Percentiles rank a stretch among this genome's conserved stretches.
These are phyloP conservation scores for Conchocele bisecta DNA, from an alignment of 2,888 invertebrate genomes.

Conservation along the genomic window DNA sequence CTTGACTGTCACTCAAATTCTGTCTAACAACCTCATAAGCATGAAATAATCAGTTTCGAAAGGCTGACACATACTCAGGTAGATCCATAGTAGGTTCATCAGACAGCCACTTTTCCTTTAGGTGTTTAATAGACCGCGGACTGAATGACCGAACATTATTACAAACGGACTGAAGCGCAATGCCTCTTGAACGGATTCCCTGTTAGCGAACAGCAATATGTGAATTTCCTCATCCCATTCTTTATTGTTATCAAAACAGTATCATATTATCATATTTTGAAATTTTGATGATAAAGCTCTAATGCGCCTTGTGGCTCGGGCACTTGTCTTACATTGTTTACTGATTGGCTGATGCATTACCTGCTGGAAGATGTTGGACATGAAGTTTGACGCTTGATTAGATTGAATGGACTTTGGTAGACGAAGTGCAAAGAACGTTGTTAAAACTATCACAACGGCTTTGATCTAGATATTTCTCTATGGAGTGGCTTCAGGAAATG, in stretches of 20 bases:
- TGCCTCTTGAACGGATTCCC: constrained; percentile 53
- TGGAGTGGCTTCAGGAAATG: constrained; percentile 60
- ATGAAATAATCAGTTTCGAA: no score
- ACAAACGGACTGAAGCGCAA: constrained; percentile 59
- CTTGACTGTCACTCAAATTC: no score
- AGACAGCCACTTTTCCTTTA: constrained; percentile 21
- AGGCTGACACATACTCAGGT: constrained; percentile 3
- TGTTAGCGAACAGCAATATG: constrained; percentile 46
- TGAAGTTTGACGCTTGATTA: constrained; percentile 58
- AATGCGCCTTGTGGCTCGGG: constrained; percentile 44
- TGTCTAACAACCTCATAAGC: no score
- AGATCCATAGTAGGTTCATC: constrained; percentile 1
- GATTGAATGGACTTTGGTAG: constrained; percentile 48
- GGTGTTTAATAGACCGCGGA: constrained; percentile 31
- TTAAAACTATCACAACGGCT: constrained; percentile 36
- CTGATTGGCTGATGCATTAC: constrained; percentile 38
- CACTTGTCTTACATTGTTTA: no score
- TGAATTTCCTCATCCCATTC: constrained; percentile 54
- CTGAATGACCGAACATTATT: constrained; percentile 53
- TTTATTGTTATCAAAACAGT: constrained; percentile 34
- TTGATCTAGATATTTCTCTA: constrained; percentile 44
- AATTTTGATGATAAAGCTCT: constrained; percentile 45
- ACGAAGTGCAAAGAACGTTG: constrained; percentile 48
- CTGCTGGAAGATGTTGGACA: constrained; percentile 50
- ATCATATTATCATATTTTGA: constrained; percentile 47